Base-by-base conservation (phyloP, 2,888 invertebrate species). In the Callyntrura sp. region DNA sequence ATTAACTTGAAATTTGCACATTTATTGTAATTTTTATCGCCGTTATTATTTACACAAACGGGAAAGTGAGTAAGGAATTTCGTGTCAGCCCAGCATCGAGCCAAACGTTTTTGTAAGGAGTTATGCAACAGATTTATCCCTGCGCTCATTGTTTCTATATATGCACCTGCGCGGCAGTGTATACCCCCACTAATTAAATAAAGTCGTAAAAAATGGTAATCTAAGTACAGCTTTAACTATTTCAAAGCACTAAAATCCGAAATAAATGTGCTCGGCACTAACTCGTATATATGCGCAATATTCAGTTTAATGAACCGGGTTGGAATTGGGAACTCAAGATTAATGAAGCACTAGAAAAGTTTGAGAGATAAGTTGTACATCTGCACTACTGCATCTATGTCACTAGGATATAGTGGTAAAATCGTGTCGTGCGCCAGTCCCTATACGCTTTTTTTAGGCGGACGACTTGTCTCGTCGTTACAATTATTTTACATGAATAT, bases 381-480 rank as follows among this genome's bases (percentile, higher is more conserved):
- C 3, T 55, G 55, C 23, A 12, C 14, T 51, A 14, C 14, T 51
- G 17, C 25, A 83, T 28, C 3, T 68, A 83, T 83, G 83, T 83
- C 83, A 83, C 83, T 68, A 62, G 83, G 83, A 51, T 68, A 68
- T 57, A 11, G 3, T n/a, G 0, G 0, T 51, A 17, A 20, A 2
- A 55, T 79, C 51, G 5, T 8, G 51, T 48, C 11, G 25, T 25
- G 25, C 23, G 25, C 11, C 6, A 4, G 62, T 25, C 20, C 20
- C 20, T 60, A 3, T 25, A 8, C 28, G 28, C n/a, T 55, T 65
- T 28, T n/a, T 55, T 55, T 17, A 79, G 8, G n/a, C n/a, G n/a
- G n/a, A n/a, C n/a, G n/a, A n/a, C n/a, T n/a, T n/a, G n/a, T n/a
- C n/a, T n/a, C n/a, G n/a, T n/a, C n/a, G n/a, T n/a, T n/a, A n/a